Base-by-base conservation (phyloP, 2,888 invertebrate genomes). In the Pantelozetes paolii region DNA sequence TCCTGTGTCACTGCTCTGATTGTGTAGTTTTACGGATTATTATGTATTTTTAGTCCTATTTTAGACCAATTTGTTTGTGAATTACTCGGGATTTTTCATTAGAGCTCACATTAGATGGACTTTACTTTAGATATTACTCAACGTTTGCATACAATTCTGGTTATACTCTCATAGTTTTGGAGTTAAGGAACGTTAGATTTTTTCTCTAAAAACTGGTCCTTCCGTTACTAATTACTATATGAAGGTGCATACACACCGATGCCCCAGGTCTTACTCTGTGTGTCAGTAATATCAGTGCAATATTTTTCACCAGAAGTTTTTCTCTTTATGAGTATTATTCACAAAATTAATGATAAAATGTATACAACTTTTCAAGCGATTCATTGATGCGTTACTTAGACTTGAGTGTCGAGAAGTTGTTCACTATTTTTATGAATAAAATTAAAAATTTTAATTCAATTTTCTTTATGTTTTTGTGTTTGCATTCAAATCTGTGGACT, bases 181-280 rank as follows among this genome's bases (percentile, higher is more conserved):
- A 23, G 3, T 8, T 26, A 54, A 2, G 18, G 23, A 5, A 15
- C 23, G 3, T 23, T 13, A 6, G 54, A 23, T 20, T 54, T 62
- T 62, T 32, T n/a, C 3, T 18, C 1, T 15, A 32, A 62, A 62
- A 62, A 62, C 6, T 62, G 32, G 62, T 62, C 32, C 62, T 62
- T 62, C 62, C 62, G 62, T 62, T 62, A 62, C 62, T 62, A 62
- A 62, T 30, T 30, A 62, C 62, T 62, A 3, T 3, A 50, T n/a
- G 8, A 18, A 13, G 8, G 18, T 50, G 5, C 18, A 6, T 6
- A 13, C 26, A 62, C 15, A n/a, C 32, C 62, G 62, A 30, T 5
- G 28, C 62, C 11, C 62, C 32, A 3, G 11, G 26, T 62, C 30
- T 30, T 30, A 15, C 62, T 30, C 32, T 62, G 45, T 62, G 15